Evolutionary conservation across 2,797 vertebrate genomes (phyloP).

Genomic region (Masticophis lateralis): DNA sequence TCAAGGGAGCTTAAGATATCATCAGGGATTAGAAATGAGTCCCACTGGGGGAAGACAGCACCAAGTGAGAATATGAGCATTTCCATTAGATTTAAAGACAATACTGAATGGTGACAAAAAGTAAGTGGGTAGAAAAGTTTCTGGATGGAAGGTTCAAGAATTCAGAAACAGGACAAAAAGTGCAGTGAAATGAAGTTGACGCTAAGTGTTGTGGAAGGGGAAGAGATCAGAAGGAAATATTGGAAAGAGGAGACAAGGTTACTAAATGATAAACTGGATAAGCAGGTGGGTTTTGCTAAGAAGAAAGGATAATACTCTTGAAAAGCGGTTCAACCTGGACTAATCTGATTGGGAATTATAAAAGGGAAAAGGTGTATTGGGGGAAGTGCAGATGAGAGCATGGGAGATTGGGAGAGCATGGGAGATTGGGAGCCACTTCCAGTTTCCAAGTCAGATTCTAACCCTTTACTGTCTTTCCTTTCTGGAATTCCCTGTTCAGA

Average conservation of each 20-base stretch:
- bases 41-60: neutral
- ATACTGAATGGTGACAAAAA: neutral
- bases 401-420: too few relatives aligned
- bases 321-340: neutral
- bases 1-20: neutral
- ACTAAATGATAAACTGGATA: neutral
- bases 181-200: neutral
- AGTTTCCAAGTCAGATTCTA: neutral
- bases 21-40: neutral
- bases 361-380: neutral
- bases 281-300: neutral
- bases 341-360: neutral
- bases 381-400: neutral
- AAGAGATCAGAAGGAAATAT: neutral
- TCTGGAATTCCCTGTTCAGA: neutral
- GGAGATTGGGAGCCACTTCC: neutral
- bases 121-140: neutral
- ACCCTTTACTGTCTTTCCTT: neutral
- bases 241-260: neutral
- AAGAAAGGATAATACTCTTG: neutral
- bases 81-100: neutral
- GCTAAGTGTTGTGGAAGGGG: neutral
- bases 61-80: constrained; percentile 22
- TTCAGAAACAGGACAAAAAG: neutral
- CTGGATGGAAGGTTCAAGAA: neutral